phyloP scores from a whole-genome alignment of 1,140 invertebrate species.

The Triops cancriformis region DNA sequence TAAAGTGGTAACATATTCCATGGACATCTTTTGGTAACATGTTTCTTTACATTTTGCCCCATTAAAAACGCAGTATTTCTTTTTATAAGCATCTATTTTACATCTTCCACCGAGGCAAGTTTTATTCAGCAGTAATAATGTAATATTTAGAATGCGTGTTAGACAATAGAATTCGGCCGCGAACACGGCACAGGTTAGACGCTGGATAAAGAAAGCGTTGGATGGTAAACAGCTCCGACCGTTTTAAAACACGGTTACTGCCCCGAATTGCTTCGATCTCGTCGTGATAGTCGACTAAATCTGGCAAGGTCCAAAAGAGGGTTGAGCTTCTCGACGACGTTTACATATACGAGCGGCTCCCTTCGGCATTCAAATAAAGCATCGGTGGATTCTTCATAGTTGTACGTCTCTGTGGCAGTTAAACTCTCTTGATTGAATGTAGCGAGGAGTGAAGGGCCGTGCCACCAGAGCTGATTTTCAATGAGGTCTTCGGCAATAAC shows the following conservation, averaged over 20 bases:
- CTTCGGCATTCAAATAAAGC: not conserved
- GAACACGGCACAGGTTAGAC: not conserved
- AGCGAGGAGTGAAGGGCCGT: not conserved
- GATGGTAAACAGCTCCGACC: not conserved
- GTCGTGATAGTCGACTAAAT: not conserved
- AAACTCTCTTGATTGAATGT: not conserved
- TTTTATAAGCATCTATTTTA: too few species aligned
- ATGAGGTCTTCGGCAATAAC: not conserved
- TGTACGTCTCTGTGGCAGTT: not conserved
- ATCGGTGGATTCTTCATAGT: not conserved
- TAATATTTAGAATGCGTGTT: too few species aligned
- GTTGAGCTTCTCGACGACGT: not conserved
- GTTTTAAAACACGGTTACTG: not conserved
- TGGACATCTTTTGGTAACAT: too few species aligned
- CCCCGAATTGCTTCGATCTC: not conserved
- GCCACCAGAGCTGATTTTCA: not conserved
- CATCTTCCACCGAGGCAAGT: too few species aligned
- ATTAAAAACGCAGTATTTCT: too few species aligned
- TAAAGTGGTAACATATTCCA: too few species aligned
- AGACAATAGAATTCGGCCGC: not conserved
- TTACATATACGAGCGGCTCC: not conserved
- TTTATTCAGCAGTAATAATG: too few species aligned
- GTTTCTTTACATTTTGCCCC: too few species aligned
- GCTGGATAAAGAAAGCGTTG: not conserved
- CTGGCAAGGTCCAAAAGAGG: not conserved